Conservation (phyloP, 2,888 invertebrate species). For the Noctua pronuba region DNA sequence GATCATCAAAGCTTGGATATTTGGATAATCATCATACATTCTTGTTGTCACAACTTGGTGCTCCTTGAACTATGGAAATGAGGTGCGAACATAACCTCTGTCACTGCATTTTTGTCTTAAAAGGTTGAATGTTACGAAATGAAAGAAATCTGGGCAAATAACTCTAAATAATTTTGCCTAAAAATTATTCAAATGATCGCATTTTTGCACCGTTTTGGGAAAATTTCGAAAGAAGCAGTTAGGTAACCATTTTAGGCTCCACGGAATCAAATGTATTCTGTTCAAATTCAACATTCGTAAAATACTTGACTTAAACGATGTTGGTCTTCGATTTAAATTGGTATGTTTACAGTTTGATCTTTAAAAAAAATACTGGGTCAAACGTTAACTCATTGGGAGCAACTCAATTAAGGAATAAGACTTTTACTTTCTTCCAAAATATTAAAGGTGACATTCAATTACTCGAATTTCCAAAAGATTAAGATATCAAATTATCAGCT, state of each 20-base stretch:
- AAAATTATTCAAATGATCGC: slow-evolving; percentile 54
- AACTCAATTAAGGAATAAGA: neutral
- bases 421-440: slow-evolving; percentile 25
- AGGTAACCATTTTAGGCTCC: slow-evolving; percentile 5
- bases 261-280: neutral
- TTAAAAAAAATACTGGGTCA: slow-evolving; percentile 2
- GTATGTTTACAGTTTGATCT: neutral
- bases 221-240: slow-evolving; percentile 3
- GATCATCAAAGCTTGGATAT: slow-evolving; percentile 12
- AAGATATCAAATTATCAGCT: slow-evolving; percentile 73
- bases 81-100: slow-evolving; percentile 30
- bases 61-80: slow-evolving; percentile 64
- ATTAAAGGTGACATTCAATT: slow-evolving; percentile 38
- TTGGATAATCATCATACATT: slow-evolving; percentile 37
- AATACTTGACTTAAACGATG: neutral
- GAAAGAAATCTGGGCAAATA: slow-evolving; percentile 40
- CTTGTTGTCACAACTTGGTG: slow-evolving; percentile 41
- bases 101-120: slow-evolving; percentile 50
- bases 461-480: slow-evolving; percentile 63
- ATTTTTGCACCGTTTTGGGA: slow-evolving; percentile 28
- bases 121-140: slow-evolving; percentile 57
- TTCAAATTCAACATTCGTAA: neutral
- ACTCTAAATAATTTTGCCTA: slow-evolving; percentile 36
- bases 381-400: neutral
- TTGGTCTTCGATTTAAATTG: slow-evolving; percentile 11